phyloP scores from a whole-genome alignment of 2,797 vertebrate species.

The Pachyuromys duprasi region DNA sequence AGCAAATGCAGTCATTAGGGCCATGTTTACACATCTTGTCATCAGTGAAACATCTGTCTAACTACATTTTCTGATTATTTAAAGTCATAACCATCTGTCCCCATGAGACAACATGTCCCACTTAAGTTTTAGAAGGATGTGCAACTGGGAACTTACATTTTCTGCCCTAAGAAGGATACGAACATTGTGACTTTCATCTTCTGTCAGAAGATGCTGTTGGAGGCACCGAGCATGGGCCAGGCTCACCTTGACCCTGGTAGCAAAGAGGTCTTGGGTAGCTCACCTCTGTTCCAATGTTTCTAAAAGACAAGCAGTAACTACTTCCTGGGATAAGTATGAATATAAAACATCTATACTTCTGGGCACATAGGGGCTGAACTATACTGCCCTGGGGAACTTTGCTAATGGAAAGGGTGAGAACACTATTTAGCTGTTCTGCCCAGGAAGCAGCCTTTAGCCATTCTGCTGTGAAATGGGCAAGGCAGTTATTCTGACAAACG shows the following conservation, averaged over 20 bases:
- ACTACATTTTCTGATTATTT: slow-evolving; percentile 57
- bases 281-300: neutral
- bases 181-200: neutral
- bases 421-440: neutral
- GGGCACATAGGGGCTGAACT: neutral
- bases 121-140: neutral
- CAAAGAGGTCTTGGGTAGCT: neutral
- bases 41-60: slow-evolving; percentile 67
- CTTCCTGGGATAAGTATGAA: neutral
- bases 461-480: neutral
- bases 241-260: neutral
- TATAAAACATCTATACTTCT: accelerated
- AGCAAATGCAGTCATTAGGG: slow-evolving; percentile 67
- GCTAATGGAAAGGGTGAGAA: neutral
- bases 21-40: slow-evolving; percentile 65
- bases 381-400: neutral
- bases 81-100: slow-evolving; percentile 71
- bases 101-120: slow-evolving; percentile 17
- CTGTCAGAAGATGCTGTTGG: neutral
- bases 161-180: neutral
- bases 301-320: neutral
- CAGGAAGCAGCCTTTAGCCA: neutral
- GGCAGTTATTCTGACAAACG: neutral
- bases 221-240: neutral
- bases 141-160: neutral